A percentile compares a stretch with the other conserved stretches of the same genome.
phyloP scores from a whole-genome alignment of 2,113 vertebrate genomes.

The Perccottus glenii region DNA sequence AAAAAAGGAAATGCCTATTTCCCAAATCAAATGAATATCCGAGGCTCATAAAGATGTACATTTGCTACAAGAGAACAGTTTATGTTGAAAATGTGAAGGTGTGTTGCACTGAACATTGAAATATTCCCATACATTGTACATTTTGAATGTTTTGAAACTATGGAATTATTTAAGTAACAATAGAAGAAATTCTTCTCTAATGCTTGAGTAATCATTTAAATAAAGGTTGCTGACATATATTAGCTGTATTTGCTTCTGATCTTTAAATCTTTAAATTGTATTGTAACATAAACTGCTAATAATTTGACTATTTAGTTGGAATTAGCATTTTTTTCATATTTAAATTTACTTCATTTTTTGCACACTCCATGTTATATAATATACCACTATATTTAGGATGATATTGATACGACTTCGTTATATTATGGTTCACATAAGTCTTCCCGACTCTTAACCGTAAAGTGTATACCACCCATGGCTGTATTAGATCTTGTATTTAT shows the following conservation, averaged over 20 bases:
- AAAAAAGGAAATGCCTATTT: constrained; percentile 31
- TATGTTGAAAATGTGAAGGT: constrained; percentile 50
- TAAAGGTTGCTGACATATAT: constrained; percentile 73
- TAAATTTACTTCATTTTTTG: no score
- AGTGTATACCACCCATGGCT: no score
- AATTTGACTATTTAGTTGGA: no score
- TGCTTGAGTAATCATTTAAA: constrained; percentile 78
- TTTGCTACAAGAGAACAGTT: constrained; percentile 53
- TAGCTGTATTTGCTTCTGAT: constrained; percentile 31
- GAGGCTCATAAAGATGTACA: constrained; percentile 22
- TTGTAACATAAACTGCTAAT: no score
- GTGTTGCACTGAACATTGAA: constrained; percentile 35
- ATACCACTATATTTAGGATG: no score
- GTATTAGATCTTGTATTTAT: no score
- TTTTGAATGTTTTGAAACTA: constrained; percentile 74
- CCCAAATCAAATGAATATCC: constrained; percentile 13
- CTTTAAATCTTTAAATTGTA: not conserved
- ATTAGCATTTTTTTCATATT: no score
- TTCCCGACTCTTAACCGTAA: no score
- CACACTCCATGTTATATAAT: no score
- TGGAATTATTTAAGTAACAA: constrained; percentile 76
- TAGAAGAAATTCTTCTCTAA: constrained; percentile 72
- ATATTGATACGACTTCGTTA: no score
- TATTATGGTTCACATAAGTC: no score
- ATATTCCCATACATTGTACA: constrained; percentile 75